Evolutionary conservation across 2,888 invertebrate species (phyloP).

Genomic region (Lissonota sp.): DNA sequence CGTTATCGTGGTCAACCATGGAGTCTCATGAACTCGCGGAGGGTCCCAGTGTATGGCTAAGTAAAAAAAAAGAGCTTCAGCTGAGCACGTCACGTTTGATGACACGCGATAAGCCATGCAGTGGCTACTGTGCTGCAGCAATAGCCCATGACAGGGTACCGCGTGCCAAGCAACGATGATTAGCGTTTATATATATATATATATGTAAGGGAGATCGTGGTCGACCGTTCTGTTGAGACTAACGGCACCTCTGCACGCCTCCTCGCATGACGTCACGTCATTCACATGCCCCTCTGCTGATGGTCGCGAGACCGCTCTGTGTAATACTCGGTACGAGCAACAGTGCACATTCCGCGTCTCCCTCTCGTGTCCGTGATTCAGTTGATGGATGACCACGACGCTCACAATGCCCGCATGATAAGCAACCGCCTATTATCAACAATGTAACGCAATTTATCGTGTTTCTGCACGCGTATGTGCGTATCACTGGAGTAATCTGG

Average conservation of each 20-base stretch:
- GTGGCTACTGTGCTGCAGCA: conserved; percentile 3
- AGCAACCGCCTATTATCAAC: conserved; percentile 32
- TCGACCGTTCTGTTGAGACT: conserved; percentile 24
- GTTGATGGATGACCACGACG: conserved; percentile 31
- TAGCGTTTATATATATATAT: conserved; percentile 46
- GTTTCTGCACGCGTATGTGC: neutral
- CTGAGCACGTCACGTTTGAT: conserved; percentile 47
- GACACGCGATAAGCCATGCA: conserved; percentile 57
- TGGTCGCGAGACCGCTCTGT: conserved; percentile 36
- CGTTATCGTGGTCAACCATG: conserved; percentile 47
- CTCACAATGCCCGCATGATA: conserved; percentile 32
- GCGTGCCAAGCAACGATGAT: conserved; percentile 44
- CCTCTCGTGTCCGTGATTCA: conserved; percentile 14
- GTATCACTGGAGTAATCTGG: neutral
- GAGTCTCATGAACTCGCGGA: neutral
- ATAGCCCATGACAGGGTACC: conserved; percentile 15
- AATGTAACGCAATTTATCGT: conserved; percentile 34
- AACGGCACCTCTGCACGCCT: conserved; percentile 66
- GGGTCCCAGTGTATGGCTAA: neutral
- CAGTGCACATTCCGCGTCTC: conserved; percentile 20
- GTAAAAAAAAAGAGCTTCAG: conserved; percentile 11
- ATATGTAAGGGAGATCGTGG: conserved; percentile 7
- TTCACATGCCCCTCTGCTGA: conserved; percentile 58
- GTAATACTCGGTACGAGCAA: neutral
- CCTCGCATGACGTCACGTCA: conserved; percentile 69